Percentiles rank a stretch among this genome's conserved stretches.
phyloP scores from a whole-genome alignment of 1,140 invertebrate genomes.

The Araneus ventricosus region DNA sequence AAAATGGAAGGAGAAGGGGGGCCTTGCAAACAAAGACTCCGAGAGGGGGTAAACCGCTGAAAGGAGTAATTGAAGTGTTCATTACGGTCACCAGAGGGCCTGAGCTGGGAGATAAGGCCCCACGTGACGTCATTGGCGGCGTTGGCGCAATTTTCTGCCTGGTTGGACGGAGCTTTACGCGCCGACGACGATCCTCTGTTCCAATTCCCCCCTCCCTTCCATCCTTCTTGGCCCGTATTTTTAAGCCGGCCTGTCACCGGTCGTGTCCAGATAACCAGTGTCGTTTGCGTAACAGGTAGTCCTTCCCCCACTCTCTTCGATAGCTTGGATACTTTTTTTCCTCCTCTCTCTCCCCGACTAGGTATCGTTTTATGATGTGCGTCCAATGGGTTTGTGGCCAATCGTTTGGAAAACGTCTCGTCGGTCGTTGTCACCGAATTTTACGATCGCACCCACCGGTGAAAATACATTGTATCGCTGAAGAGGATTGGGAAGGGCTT shows the following conservation, averaged over 20 bases:
- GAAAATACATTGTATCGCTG: not conserved
- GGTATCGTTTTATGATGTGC: conserved; percentile 44
- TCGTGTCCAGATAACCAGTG: conserved; percentile 68
- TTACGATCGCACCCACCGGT: conserved; percentile 53
- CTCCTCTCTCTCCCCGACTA: not conserved
- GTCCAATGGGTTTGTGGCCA: conserved; percentile 47
- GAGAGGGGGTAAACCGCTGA: conserved; percentile 62
- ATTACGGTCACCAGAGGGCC: conserved; percentile 74
- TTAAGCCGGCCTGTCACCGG: conserved; percentile 70
- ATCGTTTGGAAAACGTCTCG: conserved; percentile 61
- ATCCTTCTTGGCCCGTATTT: conserved; percentile 56
- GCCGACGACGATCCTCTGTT: conserved; percentile 28
- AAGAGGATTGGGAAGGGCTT: not conserved
- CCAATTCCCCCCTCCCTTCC: not conserved
- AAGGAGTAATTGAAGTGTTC: conserved; percentile 75
- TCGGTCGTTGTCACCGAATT: conserved; percentile 42
- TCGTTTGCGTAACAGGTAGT: conserved; percentile 66
- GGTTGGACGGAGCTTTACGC: conserved; percentile 62
- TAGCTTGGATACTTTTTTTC: conserved; percentile 19
- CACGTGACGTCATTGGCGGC: conserved; percentile 71
- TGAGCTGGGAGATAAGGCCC: conserved; percentile 73
- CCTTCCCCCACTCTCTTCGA: not conserved
- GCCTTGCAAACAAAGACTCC: conserved; percentile 61
- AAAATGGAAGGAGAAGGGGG: conserved; percentile 34
- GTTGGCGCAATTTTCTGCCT: conserved; percentile 73